phyloP scores from a whole-genome alignment of 2,888 invertebrate genomes.

The Melitaea athalia region DNA sequence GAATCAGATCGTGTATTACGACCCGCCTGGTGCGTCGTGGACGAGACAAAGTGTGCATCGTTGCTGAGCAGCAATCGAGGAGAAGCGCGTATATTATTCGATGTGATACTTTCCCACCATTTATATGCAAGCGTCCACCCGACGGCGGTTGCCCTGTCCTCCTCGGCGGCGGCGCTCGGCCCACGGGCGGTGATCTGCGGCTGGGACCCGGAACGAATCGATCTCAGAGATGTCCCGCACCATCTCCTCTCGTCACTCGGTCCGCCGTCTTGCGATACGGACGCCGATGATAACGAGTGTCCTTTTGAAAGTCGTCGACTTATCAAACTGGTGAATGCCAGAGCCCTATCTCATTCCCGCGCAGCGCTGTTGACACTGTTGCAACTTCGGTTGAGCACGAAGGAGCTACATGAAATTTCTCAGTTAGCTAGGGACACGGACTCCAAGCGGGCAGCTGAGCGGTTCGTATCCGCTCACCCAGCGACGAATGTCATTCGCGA shows the following conservation, averaged over 20 bases:
- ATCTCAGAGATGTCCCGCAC: conserved; percentile 28
- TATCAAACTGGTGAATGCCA: conserved; percentile 60
- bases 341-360: conserved; percentile 53
- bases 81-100: conserved; percentile 52
- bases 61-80: conserved; percentile 51
- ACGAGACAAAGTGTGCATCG: conserved; percentile 49
- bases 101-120: conserved; percentile 42
- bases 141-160: conserved; percentile 39
- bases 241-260: conserved; percentile 46
- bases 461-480: conserved; percentile 47
- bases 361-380: conserved; percentile 56
- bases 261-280: conserved; percentile 58
- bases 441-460: conserved; percentile 46
- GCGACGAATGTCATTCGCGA: conserved; percentile 45
- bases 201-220: conserved; percentile 47
- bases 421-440: conserved; percentile 41
- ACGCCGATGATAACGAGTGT: conserved; percentile 46
- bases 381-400: conserved; percentile 48
- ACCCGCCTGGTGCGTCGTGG: conserved; percentile 78
- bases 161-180: conserved; percentile 28
- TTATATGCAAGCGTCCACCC: conserved; percentile 48
- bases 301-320: conserved; percentile 67
- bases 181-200: conserved; percentile 49
- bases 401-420: conserved; percentile 49
- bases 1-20: conserved; percentile 56